Evolutionary conservation across 2,797 vertebrate genomes (phyloP).

Genomic region (Rhinophrynus dorsalis): DNA sequence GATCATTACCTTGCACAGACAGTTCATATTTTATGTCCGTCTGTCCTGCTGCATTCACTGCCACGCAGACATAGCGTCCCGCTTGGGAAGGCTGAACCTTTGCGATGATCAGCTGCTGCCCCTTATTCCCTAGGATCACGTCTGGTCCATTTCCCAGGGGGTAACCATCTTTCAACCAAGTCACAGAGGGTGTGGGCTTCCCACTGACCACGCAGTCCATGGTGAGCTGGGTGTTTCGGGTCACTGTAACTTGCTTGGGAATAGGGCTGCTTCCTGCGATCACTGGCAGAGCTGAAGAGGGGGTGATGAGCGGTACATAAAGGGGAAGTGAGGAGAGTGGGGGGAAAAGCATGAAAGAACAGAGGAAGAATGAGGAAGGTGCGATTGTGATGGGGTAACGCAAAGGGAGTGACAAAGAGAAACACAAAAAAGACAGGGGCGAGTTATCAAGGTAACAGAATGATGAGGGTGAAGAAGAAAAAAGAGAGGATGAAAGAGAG

Average conservation of each 20-base stretch:
- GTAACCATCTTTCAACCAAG: conserved; percentile 58
- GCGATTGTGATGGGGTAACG: too few species aligned
- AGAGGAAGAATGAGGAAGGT: not conserved
- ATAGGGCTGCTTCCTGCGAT: conserved; percentile 19
- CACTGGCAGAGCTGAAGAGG: conserved; percentile 51
- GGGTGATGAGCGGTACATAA: not conserved
- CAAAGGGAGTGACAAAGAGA: too few species aligned
- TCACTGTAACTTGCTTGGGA: conserved; percentile 51
- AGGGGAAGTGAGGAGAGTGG: not conserved
- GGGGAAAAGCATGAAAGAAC: not conserved
- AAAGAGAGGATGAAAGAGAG: not conserved
- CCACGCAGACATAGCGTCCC: conserved; percentile 65
- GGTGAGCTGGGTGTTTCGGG: conserved; percentile 20
- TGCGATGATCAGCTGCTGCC: conserved; percentile 53
- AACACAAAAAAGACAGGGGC: not conserved
- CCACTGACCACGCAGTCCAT: conserved; percentile 59
- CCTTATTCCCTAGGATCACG: conserved; percentile 45
- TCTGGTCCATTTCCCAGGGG: not conserved
- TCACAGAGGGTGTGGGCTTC: conserved; percentile 41
- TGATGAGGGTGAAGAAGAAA: too few species aligned
- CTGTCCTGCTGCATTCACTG: conserved; percentile 43
- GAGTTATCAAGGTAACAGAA: not conserved
- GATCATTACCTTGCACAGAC: conserved; percentile 61
- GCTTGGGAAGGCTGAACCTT: conserved; percentile 45
- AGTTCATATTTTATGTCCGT: conserved; percentile 59